A percentile compares a stretch with the other conserved stretches of the same genome.
phyloP scores from a whole-genome alignment of 2,888 invertebrate species.

The Machimus rusticus region DNA sequence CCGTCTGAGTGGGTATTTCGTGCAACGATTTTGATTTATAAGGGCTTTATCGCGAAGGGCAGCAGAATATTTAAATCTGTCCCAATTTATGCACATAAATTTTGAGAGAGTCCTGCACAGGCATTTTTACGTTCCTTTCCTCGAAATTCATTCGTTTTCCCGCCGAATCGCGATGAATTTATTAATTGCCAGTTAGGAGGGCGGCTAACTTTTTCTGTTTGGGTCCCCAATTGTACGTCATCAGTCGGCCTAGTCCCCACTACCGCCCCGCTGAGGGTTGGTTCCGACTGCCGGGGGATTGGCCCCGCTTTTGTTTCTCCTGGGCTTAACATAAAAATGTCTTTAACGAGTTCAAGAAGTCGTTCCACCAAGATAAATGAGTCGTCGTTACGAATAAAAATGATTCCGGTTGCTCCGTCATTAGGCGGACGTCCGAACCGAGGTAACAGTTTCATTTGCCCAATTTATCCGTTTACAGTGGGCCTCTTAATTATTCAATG shows the following conservation, averaged over 20 bases:
- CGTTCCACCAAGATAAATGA: conserved; percentile 1
- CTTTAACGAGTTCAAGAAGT: conserved; percentile 10
- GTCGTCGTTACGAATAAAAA: conserved; percentile 16
- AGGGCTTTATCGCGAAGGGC: background rate
- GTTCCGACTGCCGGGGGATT: background rate
- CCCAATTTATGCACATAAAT: conserved; percentile 24
- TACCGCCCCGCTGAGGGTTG: background rate
- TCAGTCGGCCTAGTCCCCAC: background rate
- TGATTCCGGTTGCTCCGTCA: conserved; percentile 7
- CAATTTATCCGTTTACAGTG: conserved; percentile 11
- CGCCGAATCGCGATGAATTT: background rate
- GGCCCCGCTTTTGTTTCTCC: background rate
- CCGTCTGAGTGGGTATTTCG: background rate
- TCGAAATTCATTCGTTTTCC: background rate
- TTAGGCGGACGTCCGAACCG: background rate
- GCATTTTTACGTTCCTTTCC: background rate
- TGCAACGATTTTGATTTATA: conserved; percentile 22
- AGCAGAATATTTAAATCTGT: conserved; percentile 10
- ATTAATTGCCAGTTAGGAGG: background rate
- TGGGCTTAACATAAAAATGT: background rate
- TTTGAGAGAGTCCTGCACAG: background rate
- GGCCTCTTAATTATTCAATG: conserved; percentile 23
- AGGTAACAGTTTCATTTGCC: background rate
- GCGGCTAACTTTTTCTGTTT: background rate
- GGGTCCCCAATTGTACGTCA: background rate